Conservation (phyloP, 92 coral and sea anemone species). For the Muricea muricata region DNA sequence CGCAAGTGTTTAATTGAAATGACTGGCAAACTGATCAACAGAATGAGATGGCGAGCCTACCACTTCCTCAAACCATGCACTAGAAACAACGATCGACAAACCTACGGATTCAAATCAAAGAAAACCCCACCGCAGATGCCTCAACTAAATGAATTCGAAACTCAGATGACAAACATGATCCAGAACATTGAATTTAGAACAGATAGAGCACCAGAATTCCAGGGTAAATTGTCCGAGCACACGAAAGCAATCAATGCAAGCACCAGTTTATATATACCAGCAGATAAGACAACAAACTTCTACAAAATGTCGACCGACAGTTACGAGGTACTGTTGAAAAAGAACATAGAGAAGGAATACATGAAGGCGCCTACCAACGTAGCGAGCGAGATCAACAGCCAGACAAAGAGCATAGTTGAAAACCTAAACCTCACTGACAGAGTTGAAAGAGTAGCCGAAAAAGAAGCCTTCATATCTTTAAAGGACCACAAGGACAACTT, state of each 20-base stretch:
- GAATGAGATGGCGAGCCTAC: neutral
- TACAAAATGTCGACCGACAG: neutral
- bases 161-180: neutral
- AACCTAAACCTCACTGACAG: neutral
- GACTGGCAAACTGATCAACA: neutral
- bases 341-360: neutral
- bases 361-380: neutral
- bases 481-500: slow-evolving; percentile 26
- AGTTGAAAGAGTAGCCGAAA: neutral
- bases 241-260: neutral
- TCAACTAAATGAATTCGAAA: neutral
- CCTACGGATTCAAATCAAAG: neutral
- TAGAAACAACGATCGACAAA: neutral
- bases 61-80: neutral
- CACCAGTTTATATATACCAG: neutral
- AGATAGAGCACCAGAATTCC: neutral
- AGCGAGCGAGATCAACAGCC: neutral
- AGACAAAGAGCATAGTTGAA: neutral
- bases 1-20: neutral
- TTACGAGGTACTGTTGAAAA: neutral
- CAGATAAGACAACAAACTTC: slow-evolving; percentile 2
- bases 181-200: neutral
- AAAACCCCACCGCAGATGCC: neutral
- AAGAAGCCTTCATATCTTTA: neutral
- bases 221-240: neutral